These are phyloP conservation scores for Chymomyza amoena DNA, from an alignment of 2,888 invertebrate species.

Conservation along the genomic window DNA sequence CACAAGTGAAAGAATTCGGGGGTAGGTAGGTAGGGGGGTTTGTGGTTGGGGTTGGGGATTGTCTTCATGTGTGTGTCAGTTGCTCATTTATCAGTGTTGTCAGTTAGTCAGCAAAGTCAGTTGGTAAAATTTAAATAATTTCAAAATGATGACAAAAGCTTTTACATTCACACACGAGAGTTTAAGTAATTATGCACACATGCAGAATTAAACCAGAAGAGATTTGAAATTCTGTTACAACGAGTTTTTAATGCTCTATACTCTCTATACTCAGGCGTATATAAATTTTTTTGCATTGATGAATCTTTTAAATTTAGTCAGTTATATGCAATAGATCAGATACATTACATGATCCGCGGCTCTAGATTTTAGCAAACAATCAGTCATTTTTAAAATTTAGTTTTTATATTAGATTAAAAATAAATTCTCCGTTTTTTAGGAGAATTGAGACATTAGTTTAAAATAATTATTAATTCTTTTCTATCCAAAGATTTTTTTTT, in stretches of 20 bases:
- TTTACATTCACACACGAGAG: slow-evolving; percentile 17
- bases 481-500: too few species aligned
- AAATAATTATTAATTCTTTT: too few species aligned
- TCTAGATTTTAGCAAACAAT: too few species aligned
- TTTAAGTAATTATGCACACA: slow-evolving; percentile 42
- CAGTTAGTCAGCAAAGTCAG: slow-evolving; percentile 31
- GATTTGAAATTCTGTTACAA: background rate
- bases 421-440: too few species aligned
- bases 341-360: too few species aligned
- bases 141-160: slow-evolving; percentile 56
- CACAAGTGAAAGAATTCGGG: background rate
- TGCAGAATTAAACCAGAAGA: slow-evolving; percentile 6
- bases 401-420: too few species aligned
- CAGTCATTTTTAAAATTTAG: too few species aligned
- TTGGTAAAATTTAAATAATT: slow-evolving; percentile 57
- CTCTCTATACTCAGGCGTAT: too few species aligned
- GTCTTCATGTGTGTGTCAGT: slow-evolving; percentile 23
- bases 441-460: too few species aligned
- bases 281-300: too few species aligned
- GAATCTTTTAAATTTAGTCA: too few species aligned
- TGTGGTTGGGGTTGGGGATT: background rate
- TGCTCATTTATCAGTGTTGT: slow-evolving; percentile 58
- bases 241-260: background rate
- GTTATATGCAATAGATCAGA: too few species aligned
- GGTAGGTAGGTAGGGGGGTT: background rate